Conservation (phyloP, 2,113 vertebrate genomes). For the Macaca mulatta region DNA sequence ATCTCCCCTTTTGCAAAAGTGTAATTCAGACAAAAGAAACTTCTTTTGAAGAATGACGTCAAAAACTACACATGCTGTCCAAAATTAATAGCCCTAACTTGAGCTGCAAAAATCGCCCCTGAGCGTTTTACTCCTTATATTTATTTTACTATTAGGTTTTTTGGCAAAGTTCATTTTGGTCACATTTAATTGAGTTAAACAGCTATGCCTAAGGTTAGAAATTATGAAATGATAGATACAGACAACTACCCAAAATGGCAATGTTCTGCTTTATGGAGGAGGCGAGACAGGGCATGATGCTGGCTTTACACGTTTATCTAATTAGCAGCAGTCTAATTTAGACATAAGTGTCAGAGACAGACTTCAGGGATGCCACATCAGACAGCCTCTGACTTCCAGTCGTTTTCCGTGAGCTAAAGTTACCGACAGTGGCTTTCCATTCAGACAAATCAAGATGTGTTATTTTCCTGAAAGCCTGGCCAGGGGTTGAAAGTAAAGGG, state of each 20-base stretch:
- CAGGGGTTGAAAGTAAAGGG: slow-evolving; percentile 4
- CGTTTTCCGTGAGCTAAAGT: slow-evolving; percentile 42
- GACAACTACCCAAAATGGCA: slow-evolving; percentile 64
- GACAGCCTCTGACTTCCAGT: slow-evolving; percentile 72
- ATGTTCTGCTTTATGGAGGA: slow-evolving; percentile 59
- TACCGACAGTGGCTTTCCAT: slow-evolving; percentile 11
- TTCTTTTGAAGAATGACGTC: background rate
- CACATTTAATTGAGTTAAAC: slow-evolving; percentile 75
- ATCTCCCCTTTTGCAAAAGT: background rate
- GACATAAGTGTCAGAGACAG: slow-evolving; percentile 80
- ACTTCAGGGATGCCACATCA: slow-evolving; percentile 68
- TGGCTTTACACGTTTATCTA: slow-evolving; percentile 73
- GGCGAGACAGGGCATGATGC: slow-evolving; percentile 47
- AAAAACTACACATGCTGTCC: background rate
- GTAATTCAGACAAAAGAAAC: background rate
- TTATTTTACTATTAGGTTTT: slow-evolving; percentile 65
- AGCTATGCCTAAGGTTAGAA: slow-evolving; percentile 75
- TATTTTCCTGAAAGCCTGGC: background rate
- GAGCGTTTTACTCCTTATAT: slow-evolving; percentile 43
- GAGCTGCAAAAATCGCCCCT: slow-evolving; percentile 51
- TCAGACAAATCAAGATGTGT: slow-evolving; percentile 42
- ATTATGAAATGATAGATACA: slow-evolving; percentile 72
- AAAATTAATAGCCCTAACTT: slow-evolving; percentile 49
- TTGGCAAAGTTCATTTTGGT: slow-evolving; percentile 73
- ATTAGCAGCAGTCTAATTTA: slow-evolving; percentile 77